Evolutionary conservation across 1,140 invertebrate genomes (phyloP).

Genomic region (Meloidogyne exigua): DNA sequence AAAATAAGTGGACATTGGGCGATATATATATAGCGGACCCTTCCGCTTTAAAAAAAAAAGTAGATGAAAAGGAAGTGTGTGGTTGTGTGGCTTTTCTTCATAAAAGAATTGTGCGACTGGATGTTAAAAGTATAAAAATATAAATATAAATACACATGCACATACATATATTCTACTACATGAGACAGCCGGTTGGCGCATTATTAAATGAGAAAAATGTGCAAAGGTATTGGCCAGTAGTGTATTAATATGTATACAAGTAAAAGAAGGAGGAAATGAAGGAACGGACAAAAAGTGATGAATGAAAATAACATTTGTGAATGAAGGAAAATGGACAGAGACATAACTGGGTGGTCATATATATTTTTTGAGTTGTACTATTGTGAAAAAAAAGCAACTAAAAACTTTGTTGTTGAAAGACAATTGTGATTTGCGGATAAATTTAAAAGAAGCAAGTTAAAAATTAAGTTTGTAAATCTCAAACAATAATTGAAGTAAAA

Average conservation of each 20-base stretch:
- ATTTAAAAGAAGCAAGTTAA: too few relatives aligned
- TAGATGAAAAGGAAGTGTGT: not conserved
- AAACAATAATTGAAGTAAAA: too few relatives aligned
- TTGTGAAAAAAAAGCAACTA: not conserved
- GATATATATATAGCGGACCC: not conserved
- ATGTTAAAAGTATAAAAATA: not conserved
- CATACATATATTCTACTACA: too few relatives aligned
- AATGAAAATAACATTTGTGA: slow-evolving; percentile 1
- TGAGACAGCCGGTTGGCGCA: slow-evolving; percentile 1
- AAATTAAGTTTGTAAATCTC: too few relatives aligned
- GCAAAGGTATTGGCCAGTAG: slow-evolving; percentile 1
- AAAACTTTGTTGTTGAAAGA: not conserved
- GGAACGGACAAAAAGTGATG: not conserved
- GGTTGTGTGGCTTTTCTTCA: not conserved
- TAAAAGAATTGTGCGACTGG: not conserved
- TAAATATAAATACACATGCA: not conserved
- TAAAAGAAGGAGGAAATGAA: not conserved
- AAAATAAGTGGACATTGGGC: not conserved
- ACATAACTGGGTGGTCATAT: not conserved
- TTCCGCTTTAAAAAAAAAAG: not conserved
- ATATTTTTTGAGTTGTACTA: not conserved
- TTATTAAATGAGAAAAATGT: not conserved
- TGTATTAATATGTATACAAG: not conserved
- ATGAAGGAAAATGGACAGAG: too few relatives aligned
- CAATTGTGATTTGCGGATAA: not conserved